A percentile compares a stretch with the other conserved stretches of the same genome.
These are phyloP conservation scores for Drosophila paranaensis DNA, from an alignment of 2,888 invertebrate species.

Conservation along the genomic window DNA sequence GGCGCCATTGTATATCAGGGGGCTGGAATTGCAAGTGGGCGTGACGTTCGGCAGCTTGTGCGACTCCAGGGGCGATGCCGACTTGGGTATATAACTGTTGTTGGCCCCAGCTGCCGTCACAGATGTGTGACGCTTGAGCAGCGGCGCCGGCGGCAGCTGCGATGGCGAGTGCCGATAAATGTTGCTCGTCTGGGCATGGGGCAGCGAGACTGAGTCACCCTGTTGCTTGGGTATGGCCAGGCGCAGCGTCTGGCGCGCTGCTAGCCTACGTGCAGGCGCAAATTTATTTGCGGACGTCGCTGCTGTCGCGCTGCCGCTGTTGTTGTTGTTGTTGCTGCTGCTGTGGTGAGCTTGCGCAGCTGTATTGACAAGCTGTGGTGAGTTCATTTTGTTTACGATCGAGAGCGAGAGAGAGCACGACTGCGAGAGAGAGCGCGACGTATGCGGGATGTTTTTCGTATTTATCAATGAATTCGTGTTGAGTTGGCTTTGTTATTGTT, in stretches of 20 bases:
- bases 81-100: slow-evolving; percentile 67
- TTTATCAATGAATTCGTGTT: slow-evolving; percentile 64
- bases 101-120: slow-evolving; percentile 2
- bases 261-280: slow-evolving; percentile 85
- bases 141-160: slow-evolving; percentile 80
- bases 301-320: slow-evolving; percentile 28
- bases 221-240: slow-evolving; percentile 84
- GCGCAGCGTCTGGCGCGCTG: slow-evolving; percentile 83
- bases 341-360: slow-evolving; percentile 60
- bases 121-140: slow-evolving; percentile 67
- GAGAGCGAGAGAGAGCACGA: slow-evolving; percentile 15
- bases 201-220: slow-evolving; percentile 66
- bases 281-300: slow-evolving; percentile 74
- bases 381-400: slow-evolving; percentile 71
- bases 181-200: slow-evolving; percentile 33
- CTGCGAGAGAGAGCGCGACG: slow-evolving; percentile 26
- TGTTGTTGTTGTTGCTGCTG: slow-evolving; percentile 31
- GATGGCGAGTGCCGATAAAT: slow-evolving; percentile 78
- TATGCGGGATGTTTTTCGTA: slow-evolving; percentile 42
- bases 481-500: slow-evolving; percentile 30
- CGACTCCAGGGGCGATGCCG: slow-evolving; percentile 80
- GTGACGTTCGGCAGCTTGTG: slow-evolving; percentile 76
- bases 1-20: slow-evolving; percentile 47
- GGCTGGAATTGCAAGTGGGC: slow-evolving; percentile 40
- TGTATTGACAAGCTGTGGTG: slow-evolving; percentile 71